These are phyloP conservation scores for Nomada fabriciana DNA, from an alignment of 2,888 invertebrate genomes.

Conservation along the genomic window DNA sequence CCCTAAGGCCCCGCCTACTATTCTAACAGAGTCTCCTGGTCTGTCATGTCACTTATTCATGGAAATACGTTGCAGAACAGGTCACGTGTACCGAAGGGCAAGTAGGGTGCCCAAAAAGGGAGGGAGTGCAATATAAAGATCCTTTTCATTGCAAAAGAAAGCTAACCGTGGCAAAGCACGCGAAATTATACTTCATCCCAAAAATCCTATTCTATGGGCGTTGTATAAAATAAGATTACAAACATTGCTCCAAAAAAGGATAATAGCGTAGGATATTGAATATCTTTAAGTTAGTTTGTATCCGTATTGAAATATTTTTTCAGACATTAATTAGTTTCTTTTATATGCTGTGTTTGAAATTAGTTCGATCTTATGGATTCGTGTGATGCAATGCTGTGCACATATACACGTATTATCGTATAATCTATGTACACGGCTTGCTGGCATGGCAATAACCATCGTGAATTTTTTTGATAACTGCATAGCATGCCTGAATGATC, in stretches of 20 bases:
- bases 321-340: no score
- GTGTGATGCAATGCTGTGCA: constrained; percentile 15
- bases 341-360: no score
- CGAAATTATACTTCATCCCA: constrained; percentile 29
- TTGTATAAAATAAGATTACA: background rate
- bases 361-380: background rate
- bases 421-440: constrained; percentile 27
- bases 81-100: constrained; percentile 44
- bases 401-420: constrained; percentile 17
- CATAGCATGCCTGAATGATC: constrained; percentile 30
- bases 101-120: constrained; percentile 25
- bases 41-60: constrained; percentile 57
- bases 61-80: constrained; percentile 41
- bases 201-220: constrained; percentile 18
- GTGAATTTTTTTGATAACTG: constrained; percentile 40
- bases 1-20: constrained; percentile 59
- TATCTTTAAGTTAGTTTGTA: no score
- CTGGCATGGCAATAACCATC: constrained; percentile 32
- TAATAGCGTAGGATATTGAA: no score
- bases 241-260: background rate
- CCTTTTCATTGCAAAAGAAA: constrained; percentile 42
- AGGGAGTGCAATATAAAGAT: constrained; percentile 40
- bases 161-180: constrained; percentile 16
- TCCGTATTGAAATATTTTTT: no score
- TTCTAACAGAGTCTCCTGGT: constrained; percentile 55